Evolutionary conservation across 35 echinoderm and acorn worm genomes (phyloP).

Genomic region (Heliocidaris erythrogramma): DNA sequence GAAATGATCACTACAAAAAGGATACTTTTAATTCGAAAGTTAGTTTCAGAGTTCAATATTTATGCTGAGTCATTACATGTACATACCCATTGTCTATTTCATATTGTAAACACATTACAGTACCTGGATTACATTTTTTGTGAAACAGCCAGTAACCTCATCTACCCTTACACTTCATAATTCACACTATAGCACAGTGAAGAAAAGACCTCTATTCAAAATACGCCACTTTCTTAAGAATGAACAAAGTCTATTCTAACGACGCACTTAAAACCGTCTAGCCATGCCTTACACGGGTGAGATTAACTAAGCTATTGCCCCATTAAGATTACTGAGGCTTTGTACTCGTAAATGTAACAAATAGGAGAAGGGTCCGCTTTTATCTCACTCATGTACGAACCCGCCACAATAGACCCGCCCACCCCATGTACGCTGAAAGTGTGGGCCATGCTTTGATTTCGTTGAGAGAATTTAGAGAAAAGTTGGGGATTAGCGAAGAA

Average conservation of each 20-base stretch:
- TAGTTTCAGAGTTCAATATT: too few relatives aligned
- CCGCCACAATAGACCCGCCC: not conserved
- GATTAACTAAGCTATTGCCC: not conserved
- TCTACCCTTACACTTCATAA: not conserved
- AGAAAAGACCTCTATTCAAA: not conserved
- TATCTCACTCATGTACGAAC: not conserved
- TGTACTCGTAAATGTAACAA: not conserved
- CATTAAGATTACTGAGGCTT: not conserved
- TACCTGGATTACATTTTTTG: too few relatives aligned
- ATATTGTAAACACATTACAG: too few relatives aligned
- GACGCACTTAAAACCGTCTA: not conserved
- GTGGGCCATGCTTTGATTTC: not conserved
- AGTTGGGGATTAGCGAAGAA: not conserved
- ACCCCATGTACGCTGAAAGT: not conserved
- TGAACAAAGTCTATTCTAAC: not conserved
- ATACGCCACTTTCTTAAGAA: conserved; percentile 3
- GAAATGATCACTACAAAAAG: too few relatives aligned
- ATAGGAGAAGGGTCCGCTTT: not conserved
- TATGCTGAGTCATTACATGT: too few relatives aligned
- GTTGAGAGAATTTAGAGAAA: not conserved
- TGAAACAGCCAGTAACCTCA: too few relatives aligned
- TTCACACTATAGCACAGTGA: not conserved
- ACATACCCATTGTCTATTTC: too few relatives aligned
- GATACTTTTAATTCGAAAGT: too few relatives aligned
- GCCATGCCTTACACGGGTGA: not conserved